Conservation (phyloP, 2,797 vertebrate genomes). For the Molossus molossus region DNA sequence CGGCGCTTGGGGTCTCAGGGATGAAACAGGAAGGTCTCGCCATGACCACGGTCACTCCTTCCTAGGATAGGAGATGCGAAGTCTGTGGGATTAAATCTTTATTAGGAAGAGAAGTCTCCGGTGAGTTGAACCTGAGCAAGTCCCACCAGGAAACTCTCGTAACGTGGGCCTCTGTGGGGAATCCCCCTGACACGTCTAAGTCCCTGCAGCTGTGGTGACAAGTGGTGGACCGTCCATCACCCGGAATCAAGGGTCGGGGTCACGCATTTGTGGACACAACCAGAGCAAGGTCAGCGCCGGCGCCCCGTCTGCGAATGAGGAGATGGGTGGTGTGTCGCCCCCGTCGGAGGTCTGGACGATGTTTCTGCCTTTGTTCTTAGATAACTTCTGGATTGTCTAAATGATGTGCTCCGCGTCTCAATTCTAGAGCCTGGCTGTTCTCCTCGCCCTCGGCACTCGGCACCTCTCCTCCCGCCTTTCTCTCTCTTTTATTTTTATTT, state of each 20-base stretch:
- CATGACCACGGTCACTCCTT: not conserved
- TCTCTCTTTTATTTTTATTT: too few species aligned
- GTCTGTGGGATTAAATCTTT: not conserved
- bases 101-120: not conserved
- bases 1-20: not conserved
- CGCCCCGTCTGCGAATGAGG: too few species aligned
- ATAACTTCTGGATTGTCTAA: accelerated
- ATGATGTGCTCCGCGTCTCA: accelerated
- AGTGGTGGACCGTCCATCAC: accelerated
- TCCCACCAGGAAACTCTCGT: not conserved
- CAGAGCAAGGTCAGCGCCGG: too few species aligned
- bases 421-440: accelerated
- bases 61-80: accelerated
- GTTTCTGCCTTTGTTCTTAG: accelerated
- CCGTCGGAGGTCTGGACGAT: accelerated
- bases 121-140: accelerated
- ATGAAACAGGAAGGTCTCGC: accelerated
- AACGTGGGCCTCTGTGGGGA: not conserved
- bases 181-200: not conserved
- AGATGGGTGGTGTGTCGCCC: too few species aligned
- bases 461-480: too few species aligned
- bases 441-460: accelerated
- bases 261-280: accelerated
- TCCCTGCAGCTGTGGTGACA: accelerated
- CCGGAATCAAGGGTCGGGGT: not conserved